Base-by-base conservation (phyloP, 2,113 vertebrate species). In the Empidonax alnorum region DNA sequence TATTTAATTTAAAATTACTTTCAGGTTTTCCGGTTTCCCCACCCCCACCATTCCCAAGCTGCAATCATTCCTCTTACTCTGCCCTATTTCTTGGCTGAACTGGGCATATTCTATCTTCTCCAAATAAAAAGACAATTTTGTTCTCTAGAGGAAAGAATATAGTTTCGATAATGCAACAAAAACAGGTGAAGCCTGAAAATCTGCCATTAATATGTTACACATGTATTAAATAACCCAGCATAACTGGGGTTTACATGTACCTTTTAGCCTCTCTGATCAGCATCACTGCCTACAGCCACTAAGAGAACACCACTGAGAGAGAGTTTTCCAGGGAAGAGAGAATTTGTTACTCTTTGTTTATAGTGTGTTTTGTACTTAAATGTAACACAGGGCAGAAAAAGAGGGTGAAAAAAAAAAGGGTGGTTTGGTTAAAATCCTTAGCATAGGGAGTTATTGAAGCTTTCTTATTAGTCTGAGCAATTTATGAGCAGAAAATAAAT, bases 391-490 rank as follows among this genome's bases (percentile, higher is more conserved):
- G 7, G 16, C 5, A 6, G 1, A 3, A 24, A n/a, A 35, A 35
- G 1, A 3, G 1, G 0, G 0, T 6, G 7, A 53, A n/a, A n/a
- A 56, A 56, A 56, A 39, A 1, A 14, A 33, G 31, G 11, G 44
- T 27, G 7, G 2, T 49, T 69, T 25, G 12, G 46, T 66, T 49
- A 71, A 79, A 89, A 71, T 62, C 24, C 19, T 61, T 20, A 68
- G 18, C 21, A n/a, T 1, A 52, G 14, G 18, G 24, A 65, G 12
- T 31, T 77, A 52, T 1, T 37, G 9, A 55, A 92, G 10, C 18
- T 75, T 37, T 59, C 33, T 35, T 80, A 53, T 61, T 90, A 88
- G 68, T 93, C 79, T 35, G 18, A 79, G 28, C 28, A 87, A 86
- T 88, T 92, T 80, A 66, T 75, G 59, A 86, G 23, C n/a, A 89